Conservation (phyloP, 1,140 invertebrate genomes). For the Lepidurus couesii region DNA sequence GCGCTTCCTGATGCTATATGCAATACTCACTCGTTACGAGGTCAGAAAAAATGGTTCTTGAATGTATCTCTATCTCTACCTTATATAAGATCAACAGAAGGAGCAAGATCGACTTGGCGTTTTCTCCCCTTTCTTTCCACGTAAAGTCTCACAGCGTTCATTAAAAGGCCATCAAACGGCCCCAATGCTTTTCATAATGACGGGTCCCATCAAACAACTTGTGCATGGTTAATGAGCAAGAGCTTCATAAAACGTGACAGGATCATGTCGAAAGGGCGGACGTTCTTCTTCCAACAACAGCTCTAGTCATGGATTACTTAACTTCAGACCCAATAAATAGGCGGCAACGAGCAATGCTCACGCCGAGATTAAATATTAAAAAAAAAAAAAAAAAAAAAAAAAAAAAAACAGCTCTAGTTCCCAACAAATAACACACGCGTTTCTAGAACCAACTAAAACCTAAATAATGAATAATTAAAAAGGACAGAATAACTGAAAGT, state of each 20-base stretch:
- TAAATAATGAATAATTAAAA: no score
- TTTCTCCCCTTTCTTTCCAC: neutral
- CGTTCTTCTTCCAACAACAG: neutral
- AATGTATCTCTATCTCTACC: neutral
- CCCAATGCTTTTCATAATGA: slow-evolving; percentile 9
- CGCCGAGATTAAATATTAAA: no score
- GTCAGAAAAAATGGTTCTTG: neutral
- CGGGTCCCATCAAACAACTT: neutral
- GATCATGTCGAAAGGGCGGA: neutral
- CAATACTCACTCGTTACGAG: neutral
- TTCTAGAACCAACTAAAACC: neutral
- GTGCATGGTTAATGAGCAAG: slow-evolving; percentile 8
- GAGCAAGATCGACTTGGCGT: neutral
- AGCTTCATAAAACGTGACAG: slow-evolving; percentile 14
- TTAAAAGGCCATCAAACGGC: slow-evolving; percentile 15
- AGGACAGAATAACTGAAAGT: no score
- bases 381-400: no score
- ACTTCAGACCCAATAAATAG: no score
- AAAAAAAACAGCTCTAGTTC: neutral
- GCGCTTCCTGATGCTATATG: neutral
- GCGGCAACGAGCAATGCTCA: no score
- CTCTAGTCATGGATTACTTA: no score
- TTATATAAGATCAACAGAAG: neutral
- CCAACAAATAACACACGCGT: neutral
- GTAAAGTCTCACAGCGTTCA: neutral